These are phyloP conservation scores for Troglohyphantes excavatus DNA, from an alignment of 2,888 invertebrate genomes.

Conservation along the genomic window DNA sequence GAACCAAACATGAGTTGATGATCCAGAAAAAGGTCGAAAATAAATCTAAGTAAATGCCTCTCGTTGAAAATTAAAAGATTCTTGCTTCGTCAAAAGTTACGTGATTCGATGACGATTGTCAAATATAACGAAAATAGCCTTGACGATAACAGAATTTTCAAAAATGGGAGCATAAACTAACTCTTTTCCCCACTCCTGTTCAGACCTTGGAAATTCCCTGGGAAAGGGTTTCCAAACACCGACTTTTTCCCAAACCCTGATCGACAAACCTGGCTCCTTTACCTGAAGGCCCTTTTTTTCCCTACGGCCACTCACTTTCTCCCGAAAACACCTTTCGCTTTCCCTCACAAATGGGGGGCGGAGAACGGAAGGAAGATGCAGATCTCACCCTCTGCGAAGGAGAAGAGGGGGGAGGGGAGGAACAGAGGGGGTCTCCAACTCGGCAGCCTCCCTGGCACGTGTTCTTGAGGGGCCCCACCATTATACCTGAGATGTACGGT, in stretches of 20 bases:
- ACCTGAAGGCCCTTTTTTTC: not conserved
- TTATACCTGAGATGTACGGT: constrained; percentile 23
- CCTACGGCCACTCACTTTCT: not conserved
- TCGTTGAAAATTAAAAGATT: too few species aligned
- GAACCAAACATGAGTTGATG: too few species aligned
- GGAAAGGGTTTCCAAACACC: not conserved
- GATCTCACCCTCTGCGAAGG: constrained; percentile 44
- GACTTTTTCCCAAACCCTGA: not conserved
- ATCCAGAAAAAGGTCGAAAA: too few species aligned
- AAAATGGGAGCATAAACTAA: too few species aligned
- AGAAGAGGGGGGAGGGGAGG: constrained; percentile 1
- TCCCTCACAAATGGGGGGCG: constrained; percentile 34
- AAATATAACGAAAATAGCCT: too few species aligned
- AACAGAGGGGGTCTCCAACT: not conserved
- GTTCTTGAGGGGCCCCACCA: constrained; percentile 33
- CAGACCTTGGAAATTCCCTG: not conserved
- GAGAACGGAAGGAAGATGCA: not conserved
- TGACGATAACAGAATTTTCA: too few species aligned
- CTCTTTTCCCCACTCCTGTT: not conserved
- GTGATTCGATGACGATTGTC: too few species aligned
- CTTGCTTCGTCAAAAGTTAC: too few species aligned
- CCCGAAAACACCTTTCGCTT: constrained; percentile 38
- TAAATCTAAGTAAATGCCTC: too few species aligned
- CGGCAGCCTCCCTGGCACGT: constrained; percentile 19
- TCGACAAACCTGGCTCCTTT: not conserved